These are phyloP conservation scores for Stictonetta naevosa DNA, from an alignment of 2,113 vertebrate species.

Conservation along the genomic window DNA sequence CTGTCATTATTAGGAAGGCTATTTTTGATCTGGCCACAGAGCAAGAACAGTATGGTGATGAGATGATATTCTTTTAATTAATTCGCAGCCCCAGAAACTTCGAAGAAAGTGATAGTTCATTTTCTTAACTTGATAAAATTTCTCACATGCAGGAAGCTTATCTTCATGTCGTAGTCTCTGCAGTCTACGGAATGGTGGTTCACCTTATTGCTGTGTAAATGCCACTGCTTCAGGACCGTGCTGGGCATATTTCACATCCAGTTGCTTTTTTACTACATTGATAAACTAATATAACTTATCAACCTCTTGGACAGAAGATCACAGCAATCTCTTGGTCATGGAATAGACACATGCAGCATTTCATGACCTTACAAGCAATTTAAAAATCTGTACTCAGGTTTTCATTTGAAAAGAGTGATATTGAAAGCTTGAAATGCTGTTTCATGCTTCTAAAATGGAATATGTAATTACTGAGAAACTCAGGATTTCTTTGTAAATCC, in stretches of 20 bases:
- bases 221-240: not conserved
- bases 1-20: not conserved
- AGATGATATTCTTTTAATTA: not conserved
- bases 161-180: not conserved
- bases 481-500: not conserved
- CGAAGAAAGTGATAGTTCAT: not conserved
- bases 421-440: not conserved
- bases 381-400: not conserved
- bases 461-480: not conserved
- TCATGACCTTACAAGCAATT: not conserved
- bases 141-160: not conserved
- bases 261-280: not conserved
- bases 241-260: not conserved
- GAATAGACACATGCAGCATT: not conserved
- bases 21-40: not conserved
- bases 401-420: not conserved
- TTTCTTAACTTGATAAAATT: not conserved
- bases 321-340: not conserved
- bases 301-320: not conserved
- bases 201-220: not conserved
- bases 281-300: not conserved
- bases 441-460: not conserved
- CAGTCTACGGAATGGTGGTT: not conserved
- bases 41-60: not conserved
- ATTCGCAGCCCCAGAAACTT: not conserved